Conservation (phyloP, 2,797 vertebrate species). For the Diplodus puntazzo region DNA sequence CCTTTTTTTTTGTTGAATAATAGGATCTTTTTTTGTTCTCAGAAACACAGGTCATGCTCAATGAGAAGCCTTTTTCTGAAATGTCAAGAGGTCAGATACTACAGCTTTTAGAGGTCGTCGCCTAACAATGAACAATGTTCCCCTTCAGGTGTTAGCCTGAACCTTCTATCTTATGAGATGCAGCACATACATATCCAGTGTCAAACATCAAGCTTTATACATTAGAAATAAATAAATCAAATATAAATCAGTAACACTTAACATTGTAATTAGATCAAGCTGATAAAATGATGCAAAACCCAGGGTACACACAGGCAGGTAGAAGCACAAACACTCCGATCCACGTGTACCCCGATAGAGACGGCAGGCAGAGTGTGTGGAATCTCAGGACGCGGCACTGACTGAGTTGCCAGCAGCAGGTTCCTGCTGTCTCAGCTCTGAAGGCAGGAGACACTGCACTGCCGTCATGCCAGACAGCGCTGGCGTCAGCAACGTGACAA, state of each 20-base stretch:
- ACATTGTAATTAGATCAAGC: background rate
- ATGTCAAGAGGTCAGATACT: too few relatives aligned
- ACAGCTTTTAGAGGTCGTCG: too few relatives aligned
- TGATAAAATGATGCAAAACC: background rate
- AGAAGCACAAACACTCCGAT: background rate
- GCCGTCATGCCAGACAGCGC: conserved; percentile 21
- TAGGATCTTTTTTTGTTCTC: too few relatives aligned
- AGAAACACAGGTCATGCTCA: too few relatives aligned
- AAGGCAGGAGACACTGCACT: conserved; percentile 1
- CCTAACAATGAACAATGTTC: too few relatives aligned
- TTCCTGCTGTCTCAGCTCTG: conserved; percentile 54
- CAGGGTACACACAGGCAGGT: background rate
- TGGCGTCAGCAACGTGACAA: conserved; percentile 44
- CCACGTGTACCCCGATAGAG: background rate
- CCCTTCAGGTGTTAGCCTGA: too few relatives aligned
- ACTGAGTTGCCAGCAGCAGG: conserved; percentile 19
- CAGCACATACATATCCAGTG: background rate
- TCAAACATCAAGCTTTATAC: background rate
- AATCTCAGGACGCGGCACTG: conserved; percentile 25
- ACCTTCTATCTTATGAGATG: background rate
- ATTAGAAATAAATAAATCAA: background rate
- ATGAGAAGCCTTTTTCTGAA: too few relatives aligned
- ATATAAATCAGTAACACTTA: background rate
- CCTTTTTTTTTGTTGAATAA: too few relatives aligned
- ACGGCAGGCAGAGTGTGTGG: conserved; percentile 32